These are phyloP conservation scores for Dyspetes luteomarginatus DNA, from an alignment of 2,888 invertebrate species.

Conservation along the genomic window DNA sequence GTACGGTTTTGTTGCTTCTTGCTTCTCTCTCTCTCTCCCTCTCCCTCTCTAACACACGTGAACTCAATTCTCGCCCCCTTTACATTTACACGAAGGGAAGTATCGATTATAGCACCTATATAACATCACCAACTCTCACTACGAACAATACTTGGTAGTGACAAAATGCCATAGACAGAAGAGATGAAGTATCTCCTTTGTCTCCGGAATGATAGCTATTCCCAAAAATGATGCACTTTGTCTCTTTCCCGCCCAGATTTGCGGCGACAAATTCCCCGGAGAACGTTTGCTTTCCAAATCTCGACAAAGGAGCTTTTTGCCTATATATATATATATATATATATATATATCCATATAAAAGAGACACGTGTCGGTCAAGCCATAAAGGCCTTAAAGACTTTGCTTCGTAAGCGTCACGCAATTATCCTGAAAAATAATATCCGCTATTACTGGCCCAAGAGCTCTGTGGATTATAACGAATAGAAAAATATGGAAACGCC, in stretches of 20 bases:
- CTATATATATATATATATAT: too few relatives aligned
- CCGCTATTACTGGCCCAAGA: background rate
- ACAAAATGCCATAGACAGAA: background rate
- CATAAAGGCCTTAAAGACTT: background rate
- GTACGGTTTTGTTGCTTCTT: constrained; percentile 36
- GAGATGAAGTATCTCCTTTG: constrained; percentile 15
- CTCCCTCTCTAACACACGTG: background rate
- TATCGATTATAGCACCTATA: constrained; percentile 48
- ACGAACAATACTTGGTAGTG: background rate
- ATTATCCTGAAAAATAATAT: constrained; percentile 32
- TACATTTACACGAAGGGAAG: constrained; percentile 11
- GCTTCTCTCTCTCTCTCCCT: constrained; percentile 23
- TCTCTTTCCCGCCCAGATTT: background rate
- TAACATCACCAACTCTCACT: constrained; percentile 12
- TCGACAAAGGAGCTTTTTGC: constrained; percentile 17
- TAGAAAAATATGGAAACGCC: constrained; percentile 3
- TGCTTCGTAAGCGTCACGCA: background rate
- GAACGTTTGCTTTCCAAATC: background rate
- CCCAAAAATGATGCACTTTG: constrained; percentile 6
- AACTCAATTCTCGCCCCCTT: background rate
- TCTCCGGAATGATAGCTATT: constrained; percentile 5
- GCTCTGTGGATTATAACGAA: background rate
- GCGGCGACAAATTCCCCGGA: background rate
- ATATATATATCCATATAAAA: too few relatives aligned
- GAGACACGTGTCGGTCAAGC: constrained; percentile 25